Conservation (phyloP, 2,888 invertebrate species). For the Nomada ruficornis region DNA sequence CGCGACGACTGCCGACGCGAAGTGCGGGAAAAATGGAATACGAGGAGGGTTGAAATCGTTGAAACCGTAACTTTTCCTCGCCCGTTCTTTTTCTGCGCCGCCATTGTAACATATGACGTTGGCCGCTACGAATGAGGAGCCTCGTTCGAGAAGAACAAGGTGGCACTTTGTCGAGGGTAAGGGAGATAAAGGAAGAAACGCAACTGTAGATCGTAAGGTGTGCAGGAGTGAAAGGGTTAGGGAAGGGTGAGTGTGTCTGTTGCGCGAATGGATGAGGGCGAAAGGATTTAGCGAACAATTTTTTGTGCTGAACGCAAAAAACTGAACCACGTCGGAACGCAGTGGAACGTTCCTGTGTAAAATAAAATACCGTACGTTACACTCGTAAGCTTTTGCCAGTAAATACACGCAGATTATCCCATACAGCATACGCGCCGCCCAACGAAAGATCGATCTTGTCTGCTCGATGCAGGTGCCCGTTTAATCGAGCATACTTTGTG, state of each 20-base stretch:
- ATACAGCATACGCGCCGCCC: constrained; percentile 34
- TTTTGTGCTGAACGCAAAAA: constrained; percentile 71
- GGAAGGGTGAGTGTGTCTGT: constrained; percentile 2
- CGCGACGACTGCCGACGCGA: constrained; percentile 23
- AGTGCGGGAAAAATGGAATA: background rate
- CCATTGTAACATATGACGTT: constrained; percentile 63
- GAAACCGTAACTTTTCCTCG: constrained; percentile 13
- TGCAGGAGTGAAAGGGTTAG: constrained; percentile 35
- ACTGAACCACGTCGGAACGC: constrained; percentile 66
- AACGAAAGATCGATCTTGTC: constrained; percentile 63
- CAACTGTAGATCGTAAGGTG: constrained; percentile 61
- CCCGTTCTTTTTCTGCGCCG: constrained; percentile 48
- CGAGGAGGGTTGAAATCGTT: background rate
- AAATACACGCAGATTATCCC: constrained; percentile 67
- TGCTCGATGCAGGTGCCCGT: constrained; percentile 17
- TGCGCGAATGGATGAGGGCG: constrained; percentile 58
- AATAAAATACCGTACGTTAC: constrained; percentile 82
- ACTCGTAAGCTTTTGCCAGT: constrained; percentile 80
- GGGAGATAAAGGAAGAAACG: constrained; percentile 20
- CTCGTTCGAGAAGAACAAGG: constrained; percentile 35
- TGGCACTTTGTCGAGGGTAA: constrained; percentile 57
- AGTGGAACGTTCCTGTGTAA: constrained; percentile 79
- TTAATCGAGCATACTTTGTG: constrained; percentile 16
- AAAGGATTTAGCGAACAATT: constrained; percentile 65
- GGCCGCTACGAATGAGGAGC: constrained; percentile 34